Percentiles rank a stretch among this genome's conserved stretches.
Conservation (phyloP, 2,888 invertebrate genomes). For the Drosophila ustulata region DNA sequence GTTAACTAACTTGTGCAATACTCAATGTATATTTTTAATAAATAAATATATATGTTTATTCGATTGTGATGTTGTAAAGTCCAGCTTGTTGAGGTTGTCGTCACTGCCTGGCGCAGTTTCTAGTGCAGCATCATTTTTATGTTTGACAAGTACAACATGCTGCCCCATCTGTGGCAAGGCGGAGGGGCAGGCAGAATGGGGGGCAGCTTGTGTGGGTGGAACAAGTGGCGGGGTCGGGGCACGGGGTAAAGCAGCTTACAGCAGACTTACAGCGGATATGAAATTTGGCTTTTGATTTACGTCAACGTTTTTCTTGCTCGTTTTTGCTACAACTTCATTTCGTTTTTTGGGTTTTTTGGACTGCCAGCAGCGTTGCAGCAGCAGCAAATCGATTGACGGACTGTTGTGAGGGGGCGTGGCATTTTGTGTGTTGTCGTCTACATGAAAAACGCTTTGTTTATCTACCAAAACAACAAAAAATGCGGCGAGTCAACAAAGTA, state of each 20-base stretch:
- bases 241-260: conserved; percentile 73
- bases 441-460: conserved; percentile 76
- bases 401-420: conserved; percentile 51
- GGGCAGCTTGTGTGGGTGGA: conserved; percentile 1
- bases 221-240: neutral
- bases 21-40: too few relatives aligned
- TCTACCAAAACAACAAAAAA: conserved; percentile 70
- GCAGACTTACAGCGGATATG: conserved; percentile 81
- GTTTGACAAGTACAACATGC: conserved; percentile 20
- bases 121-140: conserved; percentile 19
- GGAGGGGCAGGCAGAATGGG: neutral
- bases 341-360: conserved; percentile 47
- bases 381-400: conserved; percentile 77
- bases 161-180: neutral
- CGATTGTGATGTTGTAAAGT: too few relatives aligned
- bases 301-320: conserved; percentile 53
- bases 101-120: neutral
- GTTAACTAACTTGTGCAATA: too few relatives aligned
- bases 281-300: conserved; percentile 80
- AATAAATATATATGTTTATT: too few relatives aligned
- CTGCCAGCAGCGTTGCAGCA: conserved; percentile 51
- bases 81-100: conserved; percentile 14
- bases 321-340: conserved; percentile 19
- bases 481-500: conserved; percentile 60
- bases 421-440: conserved; percentile 36